A percentile compares a stretch with the other conserved stretches of the same genome.
Conservation (phyloP, 2,113 vertebrate genomes). For the Xenopus laevis region DNA sequence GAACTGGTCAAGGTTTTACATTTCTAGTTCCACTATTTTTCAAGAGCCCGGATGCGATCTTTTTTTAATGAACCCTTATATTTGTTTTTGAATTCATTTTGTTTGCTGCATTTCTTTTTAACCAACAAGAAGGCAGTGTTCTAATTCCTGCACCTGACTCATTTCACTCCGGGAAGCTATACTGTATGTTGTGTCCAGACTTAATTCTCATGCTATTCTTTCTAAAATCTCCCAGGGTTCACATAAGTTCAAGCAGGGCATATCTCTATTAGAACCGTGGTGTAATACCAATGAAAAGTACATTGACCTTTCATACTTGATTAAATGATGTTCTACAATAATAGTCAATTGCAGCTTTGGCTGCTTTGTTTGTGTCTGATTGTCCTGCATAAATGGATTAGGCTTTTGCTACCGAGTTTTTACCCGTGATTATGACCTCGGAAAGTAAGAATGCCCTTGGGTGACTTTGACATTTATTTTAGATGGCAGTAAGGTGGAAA, state of each 20-base stretch:
- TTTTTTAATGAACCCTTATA: too few relatives aligned
- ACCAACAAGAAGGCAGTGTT: too few relatives aligned
- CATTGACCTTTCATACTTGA: not conserved
- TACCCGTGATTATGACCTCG: slow-evolving; percentile 19
- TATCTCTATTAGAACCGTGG: not conserved
- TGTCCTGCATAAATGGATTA: slow-evolving; percentile 26
- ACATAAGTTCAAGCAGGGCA: not conserved
- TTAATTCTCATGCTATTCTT: too few relatives aligned
- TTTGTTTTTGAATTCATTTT: too few relatives aligned
- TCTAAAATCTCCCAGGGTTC: not conserved
- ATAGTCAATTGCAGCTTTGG: not conserved
- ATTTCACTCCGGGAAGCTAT: too few relatives aligned
- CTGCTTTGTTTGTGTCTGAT: slow-evolving; percentile 20
- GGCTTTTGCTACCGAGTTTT: slow-evolving; percentile 4
- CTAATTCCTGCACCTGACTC: too few relatives aligned
- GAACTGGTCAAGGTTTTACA: too few relatives aligned
- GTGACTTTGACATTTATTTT: slow-evolving; percentile 26
- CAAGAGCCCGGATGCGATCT: too few relatives aligned
- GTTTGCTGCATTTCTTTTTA: too few relatives aligned
- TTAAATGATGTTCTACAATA: not conserved
- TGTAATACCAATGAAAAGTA: not conserved
- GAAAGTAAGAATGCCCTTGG: slow-evolving; percentile 30
- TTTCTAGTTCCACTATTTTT: too few relatives aligned
- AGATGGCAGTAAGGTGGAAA: not conserved
- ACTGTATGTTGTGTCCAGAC: too few relatives aligned